phyloP scores from a whole-genome alignment of 2,797 vertebrate species.

The Meriones psammophilus region DNA sequence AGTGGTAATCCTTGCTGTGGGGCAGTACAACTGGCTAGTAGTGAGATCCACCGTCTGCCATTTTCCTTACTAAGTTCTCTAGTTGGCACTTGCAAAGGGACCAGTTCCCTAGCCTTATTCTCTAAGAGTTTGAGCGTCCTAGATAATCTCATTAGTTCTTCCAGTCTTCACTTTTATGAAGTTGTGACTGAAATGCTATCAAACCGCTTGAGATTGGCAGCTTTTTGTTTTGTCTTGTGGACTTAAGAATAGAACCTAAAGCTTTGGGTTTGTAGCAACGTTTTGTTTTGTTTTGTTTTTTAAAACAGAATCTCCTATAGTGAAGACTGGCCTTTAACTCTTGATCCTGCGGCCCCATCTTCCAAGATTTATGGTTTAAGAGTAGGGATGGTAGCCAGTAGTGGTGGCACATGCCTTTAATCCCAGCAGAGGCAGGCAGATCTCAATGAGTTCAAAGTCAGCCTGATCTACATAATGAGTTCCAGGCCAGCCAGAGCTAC shows the following conservation, averaged over 20 bases:
- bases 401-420: neutral
- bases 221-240: neutral
- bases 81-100: no score
- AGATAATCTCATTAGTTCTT: neutral
- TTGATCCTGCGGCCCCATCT: neutral
- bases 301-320: neutral
- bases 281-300: neutral
- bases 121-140: neutral
- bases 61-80: neutral
- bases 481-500: neutral
- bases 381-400: neutral
- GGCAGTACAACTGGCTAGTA: no score
- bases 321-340: neutral
- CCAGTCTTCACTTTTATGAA: neutral
- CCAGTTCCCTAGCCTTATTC: neutral
- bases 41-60: fast-evolving
- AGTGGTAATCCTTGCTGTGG: neutral
- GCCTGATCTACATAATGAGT: neutral
- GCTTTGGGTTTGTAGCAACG: neutral
- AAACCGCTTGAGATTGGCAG: neutral
- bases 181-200: neutral
- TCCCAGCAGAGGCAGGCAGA: neutral
- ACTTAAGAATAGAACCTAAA: neutral
- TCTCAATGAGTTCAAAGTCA: neutral
- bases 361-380: neutral